Base-by-base conservation (phyloP, 1,140 invertebrate genomes). In the Camponotus floridanus region DNA sequence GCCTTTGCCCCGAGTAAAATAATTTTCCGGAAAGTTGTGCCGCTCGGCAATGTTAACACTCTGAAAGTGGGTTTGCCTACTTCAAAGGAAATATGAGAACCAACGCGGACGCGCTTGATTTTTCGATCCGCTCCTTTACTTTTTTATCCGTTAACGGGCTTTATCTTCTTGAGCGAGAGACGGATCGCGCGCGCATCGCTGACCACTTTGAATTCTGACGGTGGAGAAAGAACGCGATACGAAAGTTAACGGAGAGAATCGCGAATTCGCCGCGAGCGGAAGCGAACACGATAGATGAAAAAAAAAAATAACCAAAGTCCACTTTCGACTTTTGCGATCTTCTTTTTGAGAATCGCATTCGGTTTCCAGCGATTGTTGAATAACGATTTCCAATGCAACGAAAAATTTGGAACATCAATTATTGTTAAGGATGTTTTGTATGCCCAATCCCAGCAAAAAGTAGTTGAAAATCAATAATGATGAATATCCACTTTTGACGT, bases 1-100 rank as follows among this genome's bases (percentile, higher is more conserved):
- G 78, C 79, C 74, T 84, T 71, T 42, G 57, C 64, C 31, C 57
- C 31, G 42, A 70, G 67, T 45, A 78, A 84, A 86, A 87, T 86
- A 86, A 90, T 87, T 90, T 86, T 86, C 68, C 79, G 84, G 78
- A 79, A 86, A 83, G 78, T 90, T 88, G 65, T 86, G 55, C 61
- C 67, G 64, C 73, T 76, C 81, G 45, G 73, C 73, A 65, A 85
- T 76, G 81, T 85, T 85, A 85, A 85, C 81, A 85, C 81, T 85
- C 70, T 59, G 73, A 64, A 85, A 78, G 81, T 85, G 62, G 81
- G 61, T 85, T 76, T 85, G 70, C 81, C 13, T 78, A 78, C 81
- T 59, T 85, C 81, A 85, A 85, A 85, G 81, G 73, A 85, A 85
- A 85, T 85, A 85, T 85, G 73, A 67, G 74, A 85, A 42, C 59